These are phyloP conservation scores for Aphelocoma californica DNA, from an alignment of 2,797 vertebrate genomes.

Conservation along the genomic window DNA sequence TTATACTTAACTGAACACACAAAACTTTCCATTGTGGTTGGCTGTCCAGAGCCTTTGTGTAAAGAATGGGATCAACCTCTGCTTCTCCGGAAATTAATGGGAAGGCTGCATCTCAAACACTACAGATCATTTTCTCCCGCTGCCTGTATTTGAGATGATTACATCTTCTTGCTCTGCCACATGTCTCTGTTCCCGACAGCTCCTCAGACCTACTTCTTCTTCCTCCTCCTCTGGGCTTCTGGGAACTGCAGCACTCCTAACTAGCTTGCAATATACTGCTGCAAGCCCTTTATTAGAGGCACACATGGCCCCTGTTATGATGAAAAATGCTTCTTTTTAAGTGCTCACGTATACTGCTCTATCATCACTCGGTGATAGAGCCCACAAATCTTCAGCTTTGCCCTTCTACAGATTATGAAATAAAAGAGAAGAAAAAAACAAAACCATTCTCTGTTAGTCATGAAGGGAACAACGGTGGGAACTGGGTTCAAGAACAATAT, in stretches of 20 bases:
- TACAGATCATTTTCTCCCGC: background rate
- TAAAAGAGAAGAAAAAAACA: background rate
- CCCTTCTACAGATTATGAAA: conserved; percentile 55
- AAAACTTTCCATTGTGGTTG: background rate
- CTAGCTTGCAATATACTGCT: conserved; percentile 52
- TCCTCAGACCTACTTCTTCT: conserved; percentile 3
- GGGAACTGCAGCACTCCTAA: conserved; percentile 41
- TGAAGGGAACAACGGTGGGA: background rate
- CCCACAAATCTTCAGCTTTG: conserved; percentile 58
- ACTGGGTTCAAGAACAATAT: background rate
- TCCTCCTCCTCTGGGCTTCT: conserved; percentile 34
- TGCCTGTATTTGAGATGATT: background rate
- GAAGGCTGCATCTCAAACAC: background rate
- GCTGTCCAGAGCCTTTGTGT: background rate
- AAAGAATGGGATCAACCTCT: background rate
- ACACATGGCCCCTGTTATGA: conserved; percentile 65
- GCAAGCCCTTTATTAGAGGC: conserved; percentile 26
- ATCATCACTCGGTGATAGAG: conserved; percentile 56
- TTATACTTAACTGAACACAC: background rate
- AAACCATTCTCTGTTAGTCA: background rate
- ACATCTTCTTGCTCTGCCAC: conserved; percentile 18
- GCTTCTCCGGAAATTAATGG: background rate
- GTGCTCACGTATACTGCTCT: conserved; percentile 43
- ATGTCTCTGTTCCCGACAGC: conserved; percentile 40
- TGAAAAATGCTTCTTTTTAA: conserved; percentile 62